Percentiles rank a stretch among this genome's conserved stretches.
phyloP scores from a whole-genome alignment of 2,797 vertebrate species.

The Coilia nasus region DNA sequence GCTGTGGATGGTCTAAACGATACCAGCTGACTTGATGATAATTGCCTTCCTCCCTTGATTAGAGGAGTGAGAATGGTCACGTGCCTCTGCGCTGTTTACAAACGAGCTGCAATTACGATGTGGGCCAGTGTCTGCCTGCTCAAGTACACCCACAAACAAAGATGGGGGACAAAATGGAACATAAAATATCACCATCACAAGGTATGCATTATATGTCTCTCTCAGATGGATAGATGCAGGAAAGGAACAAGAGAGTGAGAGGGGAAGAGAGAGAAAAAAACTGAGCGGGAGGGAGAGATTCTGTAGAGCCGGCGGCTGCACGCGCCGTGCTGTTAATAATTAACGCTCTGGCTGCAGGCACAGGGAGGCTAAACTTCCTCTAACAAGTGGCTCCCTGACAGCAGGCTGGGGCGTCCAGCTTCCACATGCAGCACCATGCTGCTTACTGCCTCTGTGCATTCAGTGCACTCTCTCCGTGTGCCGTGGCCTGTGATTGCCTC shows the following conservation, averaged over 20 bases:
- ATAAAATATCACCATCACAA: neutral
- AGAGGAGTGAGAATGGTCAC: conserved; percentile 45
- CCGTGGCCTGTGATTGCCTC: neutral
- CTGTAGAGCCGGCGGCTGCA: conserved; percentile 66
- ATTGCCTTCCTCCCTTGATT: conserved; percentile 56
- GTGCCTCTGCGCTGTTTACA: conserved; percentile 50
- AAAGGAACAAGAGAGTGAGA: conserved; percentile 15
- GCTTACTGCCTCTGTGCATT: conserved; percentile 36
- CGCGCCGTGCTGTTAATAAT: conserved; percentile 78
- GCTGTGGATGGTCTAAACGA: conserved; percentile 36
- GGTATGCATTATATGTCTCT: neutral
- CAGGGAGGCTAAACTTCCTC: conserved; percentile 78
- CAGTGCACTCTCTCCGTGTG: neutral
- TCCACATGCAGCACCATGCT: conserved; percentile 53
- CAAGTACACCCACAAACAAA: conserved; percentile 21
- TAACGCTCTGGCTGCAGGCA: conserved; percentile 77
- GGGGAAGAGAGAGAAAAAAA: conserved; percentile 26
- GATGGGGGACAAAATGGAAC: neutral
- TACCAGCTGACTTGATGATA: conserved; percentile 51
- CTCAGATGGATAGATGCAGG: neutral
- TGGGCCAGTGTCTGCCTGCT: neutral
- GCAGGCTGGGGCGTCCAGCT: conserved; percentile 70
- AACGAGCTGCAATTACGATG: conserved; percentile 54
- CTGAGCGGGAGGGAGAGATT: conserved; percentile 44
- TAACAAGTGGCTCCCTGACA: conserved; percentile 78